Percentiles rank a stretch among this genome's conserved stretches.
Evolutionary conservation across 2,888 invertebrate species (phyloP).

Genomic region (Thera obeliscata): DNA sequence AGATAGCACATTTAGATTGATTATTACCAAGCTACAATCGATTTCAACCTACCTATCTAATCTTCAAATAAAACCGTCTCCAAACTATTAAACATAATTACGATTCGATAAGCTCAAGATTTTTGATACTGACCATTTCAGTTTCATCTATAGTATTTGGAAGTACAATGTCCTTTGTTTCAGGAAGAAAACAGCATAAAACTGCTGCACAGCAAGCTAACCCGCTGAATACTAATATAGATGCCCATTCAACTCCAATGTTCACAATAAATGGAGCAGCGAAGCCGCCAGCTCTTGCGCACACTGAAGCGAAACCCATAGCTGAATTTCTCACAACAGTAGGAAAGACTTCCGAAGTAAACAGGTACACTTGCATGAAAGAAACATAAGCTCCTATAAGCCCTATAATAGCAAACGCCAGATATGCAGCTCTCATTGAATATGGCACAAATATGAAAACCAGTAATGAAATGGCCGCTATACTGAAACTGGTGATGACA

Average conservation of each 20-base stretch:
- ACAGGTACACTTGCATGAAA: conserved; percentile 88
- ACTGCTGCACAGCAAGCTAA: conserved; percentile 65
- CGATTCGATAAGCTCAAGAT: conserved; percentile 18
- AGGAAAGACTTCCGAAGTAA: conserved; percentile 91
- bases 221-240: conserved; percentile 67
- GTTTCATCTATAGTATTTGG: conserved; percentile 70
- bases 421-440: conserved; percentile 69
- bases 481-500: conserved; percentile 60
- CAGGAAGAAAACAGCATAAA: conserved; percentile 69
- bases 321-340: conserved; percentile 91
- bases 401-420: conserved; percentile 89
- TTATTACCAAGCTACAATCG: background rate
- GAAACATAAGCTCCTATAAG: conserved; percentile 89
- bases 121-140: conserved; percentile 45
- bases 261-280: conserved; percentile 88
- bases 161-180: conserved; percentile 71
- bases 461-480: conserved; percentile 63
- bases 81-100: background rate
- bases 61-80: conserved; percentile 1
- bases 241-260: conserved; percentile 70
- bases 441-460: conserved; percentile 67
- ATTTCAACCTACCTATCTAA: conserved; percentile 8
- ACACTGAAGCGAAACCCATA: conserved; percentile 89
- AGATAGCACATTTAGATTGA: conserved; percentile 1
- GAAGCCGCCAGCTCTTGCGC: conserved; percentile 88